Evolutionary conservation across 2,113 vertebrate species (phyloP).

Genomic region (Hyaena hyaena): DNA sequence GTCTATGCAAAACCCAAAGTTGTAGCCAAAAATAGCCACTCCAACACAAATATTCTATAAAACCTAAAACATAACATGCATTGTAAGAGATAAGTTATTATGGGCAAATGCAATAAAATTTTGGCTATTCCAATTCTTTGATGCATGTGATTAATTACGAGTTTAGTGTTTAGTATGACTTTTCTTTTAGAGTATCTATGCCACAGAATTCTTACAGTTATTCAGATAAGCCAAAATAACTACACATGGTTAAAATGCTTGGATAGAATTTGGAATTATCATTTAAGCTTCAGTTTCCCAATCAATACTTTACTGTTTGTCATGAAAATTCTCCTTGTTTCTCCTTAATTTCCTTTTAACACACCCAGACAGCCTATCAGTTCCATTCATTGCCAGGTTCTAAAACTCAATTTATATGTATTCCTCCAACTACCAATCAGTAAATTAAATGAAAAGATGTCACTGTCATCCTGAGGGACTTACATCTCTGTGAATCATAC

Average conservation of each 20-base stretch:
- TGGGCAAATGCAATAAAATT: slow-evolving; percentile 21
- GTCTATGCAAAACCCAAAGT: slow-evolving; percentile 12
- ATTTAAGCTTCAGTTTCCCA: slow-evolving; percentile 17
- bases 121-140: background rate
- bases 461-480: background rate
- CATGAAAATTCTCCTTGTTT: slow-evolving; percentile 10
- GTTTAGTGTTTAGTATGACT: background rate
- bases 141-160: background rate
- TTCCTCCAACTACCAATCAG: background rate
- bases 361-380: background rate
- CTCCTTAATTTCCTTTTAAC: slow-evolving; percentile 20
- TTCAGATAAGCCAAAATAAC: background rate
- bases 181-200: background rate
- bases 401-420: background rate
- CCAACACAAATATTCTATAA: background rate
- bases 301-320: slow-evolving; percentile 3
- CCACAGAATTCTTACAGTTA: slow-evolving; percentile 13
- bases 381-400: background rate
- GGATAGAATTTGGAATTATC: background rate
- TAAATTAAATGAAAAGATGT: background rate
- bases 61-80: slow-evolving; percentile 20
- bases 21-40: slow-evolving; percentile 20
- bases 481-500: slow-evolving; percentile 35
- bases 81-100: background rate
- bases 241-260: background rate